Evolutionary conservation across 2,113 vertebrate genomes (phyloP).

Genomic region (Hippolais icterina): DNA sequence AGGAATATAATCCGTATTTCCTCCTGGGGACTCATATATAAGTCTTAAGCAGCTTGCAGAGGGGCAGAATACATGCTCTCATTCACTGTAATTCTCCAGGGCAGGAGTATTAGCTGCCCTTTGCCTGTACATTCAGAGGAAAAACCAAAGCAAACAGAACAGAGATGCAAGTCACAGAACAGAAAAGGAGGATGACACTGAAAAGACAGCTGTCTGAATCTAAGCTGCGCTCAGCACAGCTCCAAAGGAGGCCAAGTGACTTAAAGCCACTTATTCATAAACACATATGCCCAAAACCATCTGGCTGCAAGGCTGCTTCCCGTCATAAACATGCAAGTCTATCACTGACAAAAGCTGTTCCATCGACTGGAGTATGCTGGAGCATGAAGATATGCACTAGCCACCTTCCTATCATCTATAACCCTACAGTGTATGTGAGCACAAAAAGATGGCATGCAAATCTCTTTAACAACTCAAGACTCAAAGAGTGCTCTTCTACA

Average conservation of each 20-base stretch:
- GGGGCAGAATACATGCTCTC: background rate
- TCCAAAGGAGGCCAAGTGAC: conserved; percentile 2
- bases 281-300: conserved; percentile 16
- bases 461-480: background rate
- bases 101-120: background rate
- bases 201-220: background rate
- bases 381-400: background rate
- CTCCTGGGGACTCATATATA: background rate
- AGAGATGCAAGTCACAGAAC: background rate
- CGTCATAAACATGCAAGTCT: background rate
- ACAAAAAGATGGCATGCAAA: background rate
- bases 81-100: background rate
- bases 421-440: background rate
- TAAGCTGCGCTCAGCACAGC: background rate
- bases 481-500: background rate
- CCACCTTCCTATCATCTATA: background rate
- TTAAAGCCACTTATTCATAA: background rate
- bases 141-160: background rate
- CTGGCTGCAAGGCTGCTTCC: background rate
- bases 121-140: background rate
- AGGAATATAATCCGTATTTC: background rate
- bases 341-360: conserved; percentile 13
- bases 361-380: background rate
- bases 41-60: background rate
- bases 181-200: background rate